Evolutionary conservation across 2,113 vertebrate species (phyloP), one percentile per base, ranked within the genome.

Genomic region (Gnathonemus longibarbis): DNA sequence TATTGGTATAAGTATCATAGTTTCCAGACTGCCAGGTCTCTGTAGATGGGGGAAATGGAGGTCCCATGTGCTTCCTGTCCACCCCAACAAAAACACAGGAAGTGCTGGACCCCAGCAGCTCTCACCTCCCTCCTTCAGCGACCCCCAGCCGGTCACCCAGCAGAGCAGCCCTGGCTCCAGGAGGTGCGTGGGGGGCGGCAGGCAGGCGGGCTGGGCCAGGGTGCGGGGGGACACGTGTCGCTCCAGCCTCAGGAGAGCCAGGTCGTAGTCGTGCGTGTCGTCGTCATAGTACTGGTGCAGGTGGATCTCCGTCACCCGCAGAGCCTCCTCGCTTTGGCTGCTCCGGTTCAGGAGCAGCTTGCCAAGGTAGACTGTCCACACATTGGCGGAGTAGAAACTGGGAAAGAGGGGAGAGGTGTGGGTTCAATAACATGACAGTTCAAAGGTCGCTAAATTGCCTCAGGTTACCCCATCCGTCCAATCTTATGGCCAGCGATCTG

Each of bases 121-220:
- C 95, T 92, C 93, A 99, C 98, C 98, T 0, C 96, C 96, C 92
- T 98, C 98, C 0, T 91, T 94, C 11, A 95, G 95, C 10, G 97
- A 94, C 2, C 98, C 98, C 98, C 98, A 99, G 91, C 98, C 98
- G 0, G 97, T 98, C 91, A 99, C 97, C 98, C 98, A 99, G 95
- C 98, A 99, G 35, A 95, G 93, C 90, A 96, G 95, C 49, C 96
- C 97, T 0, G 97, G 94, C 87, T 97, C 96, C 70, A 98, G 96
- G 92, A 96, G 93, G 83, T 99, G 98, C 21, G 96, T 97, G 46
- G 93, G 94, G 0, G 96, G 93, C 0, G 98, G 98, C 91, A 99
- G 94, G 92, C 98, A 99, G 92, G 96, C 94, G 0, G 98, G 98
- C 86, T 92, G 95, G 70, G 97, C 96, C 0, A 96, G 89, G 2